Evolutionary conservation across 2,113 vertebrate species (phyloP), one percentile per base, ranked within the genome.

Genomic region (Cochlearius cochlearius): DNA sequence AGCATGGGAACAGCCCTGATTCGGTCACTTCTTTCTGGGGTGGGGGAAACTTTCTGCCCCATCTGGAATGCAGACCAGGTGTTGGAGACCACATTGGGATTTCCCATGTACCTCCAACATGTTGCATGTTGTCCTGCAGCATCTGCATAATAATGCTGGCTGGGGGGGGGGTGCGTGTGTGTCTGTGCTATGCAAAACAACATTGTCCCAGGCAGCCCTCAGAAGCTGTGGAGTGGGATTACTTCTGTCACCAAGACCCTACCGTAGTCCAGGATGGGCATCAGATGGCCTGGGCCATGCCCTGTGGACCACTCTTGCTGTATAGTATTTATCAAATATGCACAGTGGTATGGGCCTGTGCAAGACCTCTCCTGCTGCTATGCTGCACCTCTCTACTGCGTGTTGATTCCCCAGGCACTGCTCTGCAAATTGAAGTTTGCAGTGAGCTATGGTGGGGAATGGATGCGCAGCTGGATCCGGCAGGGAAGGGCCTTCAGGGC

Each of bases 161-260:
- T 15, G 4, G 22, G 14, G 9, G 7, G 1, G 41, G 39, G 12
- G 14, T n/a, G n/a, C n/a, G n/a, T n/a, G n/a, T n/a, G n/a, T n/a
- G n/a, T 64, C n/a, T 75, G 62, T 16, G 53, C 47, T 2, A 0
- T 34, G 49, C 72, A 87, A 47, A 74, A 4, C 12, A 52, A 12
- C 68, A 30, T 29, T 12, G 6, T 52, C 32, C n/a, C 32, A 41
- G 41, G 25, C 17, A 80, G 59, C 34, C 22, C 11, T 20, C 9
- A 53, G 34, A 69, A 81, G 30, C 45, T 64, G 30, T 12, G 36
- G 43, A 55, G 21, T 34, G 63, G 72, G 30, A 34, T 89, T 0
- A 0, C 56, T 64, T 91, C 38, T 90, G 19, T 74, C 27, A 29
- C 12, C 19, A 45, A 2, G 50, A 27, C 22, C 15, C 47, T 50